phyloP scores from a whole-genome alignment of 2,888 invertebrate genomes.

The Ashinkailepas kermadecensis region DNA sequence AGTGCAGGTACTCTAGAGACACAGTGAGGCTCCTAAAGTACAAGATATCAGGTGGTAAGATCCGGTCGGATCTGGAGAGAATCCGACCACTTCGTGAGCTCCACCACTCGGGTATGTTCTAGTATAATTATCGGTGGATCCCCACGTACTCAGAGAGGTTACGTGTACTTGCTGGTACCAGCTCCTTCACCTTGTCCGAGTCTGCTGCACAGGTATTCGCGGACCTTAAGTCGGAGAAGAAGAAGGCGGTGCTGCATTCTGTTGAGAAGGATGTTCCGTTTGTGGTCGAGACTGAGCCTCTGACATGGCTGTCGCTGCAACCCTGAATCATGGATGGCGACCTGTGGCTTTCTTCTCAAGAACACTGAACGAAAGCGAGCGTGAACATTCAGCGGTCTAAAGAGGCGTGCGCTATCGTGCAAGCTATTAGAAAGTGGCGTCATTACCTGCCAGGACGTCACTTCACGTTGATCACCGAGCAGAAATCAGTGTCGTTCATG shows the following conservation, averaged over 20 bases:
- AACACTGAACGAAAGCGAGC: conserved; percentile 4
- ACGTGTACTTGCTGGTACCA: background rate
- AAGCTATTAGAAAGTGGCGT: conserved; percentile 22
- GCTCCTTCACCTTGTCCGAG: conserved; percentile 1
- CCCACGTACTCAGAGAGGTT: conserved; percentile 14
- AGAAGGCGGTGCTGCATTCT: conserved; percentile 5
- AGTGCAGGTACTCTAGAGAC: conserved; percentile 8
- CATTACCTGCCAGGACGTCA: background rate
- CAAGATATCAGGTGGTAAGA: background rate
- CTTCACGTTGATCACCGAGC: background rate
- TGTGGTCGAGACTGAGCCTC: conserved; percentile 25
- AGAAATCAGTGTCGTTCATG: background rate
- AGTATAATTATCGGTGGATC: background rate
- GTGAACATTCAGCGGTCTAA: conserved; percentile 21
- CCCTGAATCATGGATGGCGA: background rate
- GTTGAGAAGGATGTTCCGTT: background rate
- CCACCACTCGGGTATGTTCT: background rate
- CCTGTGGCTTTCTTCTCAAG: conserved; percentile 10
- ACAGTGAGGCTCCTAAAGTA: conserved; percentile 14
- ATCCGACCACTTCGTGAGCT: background rate
- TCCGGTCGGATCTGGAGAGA: background rate
- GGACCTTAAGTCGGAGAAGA: conserved; percentile 13
- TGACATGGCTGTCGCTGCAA: background rate
- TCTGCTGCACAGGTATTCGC: background rate
- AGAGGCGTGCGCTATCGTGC: conserved; percentile 27